Evolutionary conservation across 2,888 invertebrate genomes (phyloP).

Genomic region (Sinhomidia bicolor): DNA sequence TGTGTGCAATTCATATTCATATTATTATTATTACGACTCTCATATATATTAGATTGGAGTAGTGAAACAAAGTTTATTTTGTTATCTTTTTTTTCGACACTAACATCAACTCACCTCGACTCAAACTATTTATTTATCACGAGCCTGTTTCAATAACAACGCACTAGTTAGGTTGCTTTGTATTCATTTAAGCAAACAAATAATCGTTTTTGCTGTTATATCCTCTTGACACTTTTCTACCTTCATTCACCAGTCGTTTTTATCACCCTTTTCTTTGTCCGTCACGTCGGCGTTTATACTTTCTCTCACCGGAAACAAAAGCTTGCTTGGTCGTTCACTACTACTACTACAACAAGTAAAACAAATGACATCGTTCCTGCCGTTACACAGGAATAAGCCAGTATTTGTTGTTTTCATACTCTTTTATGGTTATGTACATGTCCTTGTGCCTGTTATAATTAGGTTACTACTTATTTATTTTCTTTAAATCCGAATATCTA

Average conservation of each 20-base stretch:
- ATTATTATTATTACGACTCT: too few relatives aligned
- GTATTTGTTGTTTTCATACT: too few relatives aligned
- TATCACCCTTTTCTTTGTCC: neutral
- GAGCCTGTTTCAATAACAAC: neutral
- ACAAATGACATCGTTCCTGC: too few relatives aligned
- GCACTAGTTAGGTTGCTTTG: neutral
- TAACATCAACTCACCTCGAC: neutral
- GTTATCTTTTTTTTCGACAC: neutral
- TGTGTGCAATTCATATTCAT: neutral
- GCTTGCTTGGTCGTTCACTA: too few relatives aligned
- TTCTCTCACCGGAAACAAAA: neutral
- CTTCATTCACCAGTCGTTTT: neutral
- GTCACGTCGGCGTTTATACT: neutral
- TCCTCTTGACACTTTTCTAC: neutral
- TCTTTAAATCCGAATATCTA: neutral
- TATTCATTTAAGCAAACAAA: neutral
- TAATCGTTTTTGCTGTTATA: neutral
- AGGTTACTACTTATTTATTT: neutral
- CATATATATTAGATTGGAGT: neutral
- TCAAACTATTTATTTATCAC: neutral
- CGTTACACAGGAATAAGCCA: too few relatives aligned
- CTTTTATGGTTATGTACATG: neutral
- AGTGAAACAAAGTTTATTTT: neutral
- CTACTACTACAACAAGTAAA: too few relatives aligned
- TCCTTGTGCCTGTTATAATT: constrained; percentile 1